A percentile compares a stretch with the other conserved stretches of the same genome.
Evolutionary conservation across 2,797 vertebrate genomes (phyloP).

Genomic region (Hyperoplus lanceolatus): DNA sequence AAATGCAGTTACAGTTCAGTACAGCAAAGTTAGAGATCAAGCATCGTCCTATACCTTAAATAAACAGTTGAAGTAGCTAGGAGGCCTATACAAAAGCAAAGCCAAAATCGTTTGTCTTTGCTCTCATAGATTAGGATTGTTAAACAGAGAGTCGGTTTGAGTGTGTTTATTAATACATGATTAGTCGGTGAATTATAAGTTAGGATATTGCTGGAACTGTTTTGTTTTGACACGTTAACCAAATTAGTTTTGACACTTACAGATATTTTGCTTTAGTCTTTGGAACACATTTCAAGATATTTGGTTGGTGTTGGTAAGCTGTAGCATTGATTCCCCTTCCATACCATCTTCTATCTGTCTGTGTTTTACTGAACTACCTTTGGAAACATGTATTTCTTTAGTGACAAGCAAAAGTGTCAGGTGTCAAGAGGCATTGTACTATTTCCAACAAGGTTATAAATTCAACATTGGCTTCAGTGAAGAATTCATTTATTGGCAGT

Average conservation of each 20-base stretch:
- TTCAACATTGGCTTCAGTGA: conserved; percentile 6
- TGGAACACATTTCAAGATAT: conserved; percentile 44
- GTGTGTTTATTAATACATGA: conserved; percentile 30
- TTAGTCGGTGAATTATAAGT: conserved; percentile 42
- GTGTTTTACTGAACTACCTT: conserved; percentile 45
- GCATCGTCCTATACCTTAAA: conserved; percentile 67
- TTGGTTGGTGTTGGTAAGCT: conserved; percentile 52
- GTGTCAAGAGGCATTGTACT: neutral
- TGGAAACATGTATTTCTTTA: conserved; percentile 24
- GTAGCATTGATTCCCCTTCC: conserved; percentile 17
- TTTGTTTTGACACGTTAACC: conserved; percentile 32
- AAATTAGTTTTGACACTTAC: conserved; percentile 24
- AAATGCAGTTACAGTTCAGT: conserved; percentile 69
- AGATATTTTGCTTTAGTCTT: conserved; percentile 36
- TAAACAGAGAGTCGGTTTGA: conserved; percentile 33
- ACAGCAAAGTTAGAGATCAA: conserved; percentile 72
- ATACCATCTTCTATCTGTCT: conserved; percentile 13
- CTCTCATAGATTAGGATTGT: conserved; percentile 29
- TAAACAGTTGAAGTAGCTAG: conserved; percentile 65
- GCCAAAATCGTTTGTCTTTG: conserved; percentile 31
- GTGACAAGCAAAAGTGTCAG: conserved; percentile 2
- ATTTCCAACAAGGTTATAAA: conserved; percentile 11
- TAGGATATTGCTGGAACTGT: conserved; percentile 22
- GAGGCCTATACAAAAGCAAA: conserved; percentile 64
- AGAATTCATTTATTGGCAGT: neutral